These are phyloP conservation scores for Brotula barbata DNA, from an alignment of 2,797 vertebrate species.

Conservation along the genomic window DNA sequence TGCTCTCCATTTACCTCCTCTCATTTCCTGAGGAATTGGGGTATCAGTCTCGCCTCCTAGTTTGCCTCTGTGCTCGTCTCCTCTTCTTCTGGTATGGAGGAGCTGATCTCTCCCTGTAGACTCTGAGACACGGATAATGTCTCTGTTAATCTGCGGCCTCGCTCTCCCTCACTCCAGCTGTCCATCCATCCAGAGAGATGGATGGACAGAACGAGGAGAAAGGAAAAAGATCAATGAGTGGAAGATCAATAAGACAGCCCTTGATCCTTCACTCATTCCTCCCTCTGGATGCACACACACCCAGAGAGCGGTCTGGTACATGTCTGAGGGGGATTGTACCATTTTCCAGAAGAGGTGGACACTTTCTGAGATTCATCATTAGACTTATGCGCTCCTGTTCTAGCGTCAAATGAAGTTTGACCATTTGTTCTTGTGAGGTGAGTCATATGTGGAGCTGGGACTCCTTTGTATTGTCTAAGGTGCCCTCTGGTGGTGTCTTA, in stretches of 20 bases:
- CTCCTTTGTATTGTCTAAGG: constrained; percentile 61
- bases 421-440: not conserved
- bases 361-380: no score
- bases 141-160: constrained; percentile 39
- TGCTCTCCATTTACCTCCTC: constrained; percentile 51
- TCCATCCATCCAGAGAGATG: constrained; percentile 42
- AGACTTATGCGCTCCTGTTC: no score
- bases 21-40: constrained; percentile 58
- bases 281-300: not conserved
- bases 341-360: not conserved
- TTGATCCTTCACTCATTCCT: constrained; percentile 50
- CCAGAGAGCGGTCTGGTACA: constrained; percentile 10
- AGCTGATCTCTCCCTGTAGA: constrained; percentile 66
- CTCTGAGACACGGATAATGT: constrained; percentile 51
- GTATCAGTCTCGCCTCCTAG: constrained; percentile 52
- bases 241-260: constrained; percentile 65
- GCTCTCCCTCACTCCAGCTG: constrained; percentile 29
- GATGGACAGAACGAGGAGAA: constrained; percentile 39
- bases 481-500: constrained; percentile 58
- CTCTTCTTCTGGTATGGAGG: constrained; percentile 23
- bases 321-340: no score
- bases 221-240: constrained; percentile 51
- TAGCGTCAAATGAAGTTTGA: not conserved
- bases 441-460: constrained; percentile 3
- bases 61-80: constrained; percentile 36